Percentiles rank a stretch among this genome's conserved stretches.
phyloP scores from a whole-genome alignment of 1,140 invertebrate genomes.

The Papilio glaucus region DNA sequence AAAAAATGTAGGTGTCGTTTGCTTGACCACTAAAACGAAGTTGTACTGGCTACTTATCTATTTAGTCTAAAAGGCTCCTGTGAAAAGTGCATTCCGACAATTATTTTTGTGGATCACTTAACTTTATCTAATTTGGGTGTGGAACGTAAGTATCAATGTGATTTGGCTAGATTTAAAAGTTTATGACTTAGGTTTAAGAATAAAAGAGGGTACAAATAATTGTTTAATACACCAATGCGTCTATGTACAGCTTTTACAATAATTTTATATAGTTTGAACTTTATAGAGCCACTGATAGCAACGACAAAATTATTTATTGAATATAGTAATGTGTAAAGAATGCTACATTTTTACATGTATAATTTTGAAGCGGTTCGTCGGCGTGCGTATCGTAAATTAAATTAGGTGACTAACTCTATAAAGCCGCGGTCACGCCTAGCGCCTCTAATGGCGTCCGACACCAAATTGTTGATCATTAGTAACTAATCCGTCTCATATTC shows the following conservation, averaged over 20 bases:
- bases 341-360: not conserved
- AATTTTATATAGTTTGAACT: no score
- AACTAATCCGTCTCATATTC: slow-evolving; percentile 82
- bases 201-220: no score
- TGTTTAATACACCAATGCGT: no score
- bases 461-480: slow-evolving; percentile 81
- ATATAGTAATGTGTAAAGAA: not conserved
- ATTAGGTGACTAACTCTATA: slow-evolving; percentile 9
- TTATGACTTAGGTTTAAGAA: no score
- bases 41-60: not conserved
- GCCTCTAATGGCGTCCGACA: slow-evolving; percentile 62
- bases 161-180: no score
- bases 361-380: not conserved
- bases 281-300: not conserved
- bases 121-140: no score
- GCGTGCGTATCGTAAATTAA: not conserved
- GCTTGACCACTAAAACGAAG: not conserved
- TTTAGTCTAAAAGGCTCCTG: no score
- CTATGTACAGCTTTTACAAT: no score
- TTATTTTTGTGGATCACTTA: no score
- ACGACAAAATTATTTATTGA: not conserved
- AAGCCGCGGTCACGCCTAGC: slow-evolving; percentile 42
- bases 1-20: no score
- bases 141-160: no score
- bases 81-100: no score